A percentile compares a stretch with the other conserved stretches of the same genome.
These are phyloP conservation scores for Perithous albicinctus DNA, from an alignment of 2,888 invertebrate species.

Conservation along the genomic window DNA sequence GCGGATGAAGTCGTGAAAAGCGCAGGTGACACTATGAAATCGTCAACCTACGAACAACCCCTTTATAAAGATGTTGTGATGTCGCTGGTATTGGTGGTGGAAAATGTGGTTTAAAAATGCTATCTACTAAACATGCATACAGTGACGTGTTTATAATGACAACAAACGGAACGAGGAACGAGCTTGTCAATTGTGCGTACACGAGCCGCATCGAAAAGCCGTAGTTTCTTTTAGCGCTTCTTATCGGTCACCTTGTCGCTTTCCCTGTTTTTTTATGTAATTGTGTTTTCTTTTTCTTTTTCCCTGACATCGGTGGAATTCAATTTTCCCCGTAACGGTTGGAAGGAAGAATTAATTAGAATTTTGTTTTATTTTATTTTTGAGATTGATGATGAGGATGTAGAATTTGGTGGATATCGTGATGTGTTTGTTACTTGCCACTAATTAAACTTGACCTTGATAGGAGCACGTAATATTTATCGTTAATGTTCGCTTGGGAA, in stretches of 20 bases:
- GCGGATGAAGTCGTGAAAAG: conserved; percentile 44
- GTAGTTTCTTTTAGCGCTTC: conserved; percentile 47
- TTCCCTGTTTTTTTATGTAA: conserved; percentile 37
- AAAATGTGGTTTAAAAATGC: conserved; percentile 35
- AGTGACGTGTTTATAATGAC: conserved; percentile 19
- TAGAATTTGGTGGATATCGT: too few species aligned
- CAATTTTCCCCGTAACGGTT: not conserved
- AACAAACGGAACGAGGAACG: conserved; percentile 37
- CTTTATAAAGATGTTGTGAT: conserved; percentile 62
- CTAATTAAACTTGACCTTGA: conserved; percentile 3
- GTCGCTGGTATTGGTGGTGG: conserved; percentile 20
- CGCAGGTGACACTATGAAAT: conserved; percentile 60
- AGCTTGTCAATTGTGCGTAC: conserved; percentile 54
- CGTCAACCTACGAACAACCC: conserved; percentile 44
- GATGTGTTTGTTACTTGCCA: not conserved
- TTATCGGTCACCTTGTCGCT: conserved; percentile 66
- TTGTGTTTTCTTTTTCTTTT: conserved; percentile 10
- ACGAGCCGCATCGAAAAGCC: not conserved
- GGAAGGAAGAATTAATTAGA: not conserved
- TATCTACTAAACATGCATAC: conserved; percentile 52
- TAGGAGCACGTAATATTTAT: not conserved
- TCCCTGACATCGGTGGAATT: not conserved
- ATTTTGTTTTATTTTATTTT: not conserved
- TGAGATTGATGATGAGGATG: too few species aligned
- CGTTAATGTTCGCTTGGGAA: conserved; percentile 11